Base-by-base conservation (phyloP, 2,888 invertebrate genomes). In the Xanthostigma xanthostigma region DNA sequence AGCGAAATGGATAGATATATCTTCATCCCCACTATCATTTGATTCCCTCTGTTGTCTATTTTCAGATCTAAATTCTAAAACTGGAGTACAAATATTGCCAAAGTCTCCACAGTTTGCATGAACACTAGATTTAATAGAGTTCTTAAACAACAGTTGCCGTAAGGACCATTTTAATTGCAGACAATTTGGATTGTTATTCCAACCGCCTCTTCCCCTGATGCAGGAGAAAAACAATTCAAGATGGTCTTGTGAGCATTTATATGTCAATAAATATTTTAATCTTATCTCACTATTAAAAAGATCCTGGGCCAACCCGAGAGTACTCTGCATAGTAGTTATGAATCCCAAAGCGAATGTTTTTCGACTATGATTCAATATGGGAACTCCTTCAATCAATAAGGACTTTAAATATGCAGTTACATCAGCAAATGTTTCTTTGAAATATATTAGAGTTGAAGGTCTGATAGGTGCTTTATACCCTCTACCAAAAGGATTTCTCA, bases 381-480 rank as follows among this genome's bases (percentile, higher is more conserved):
- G 17, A 17, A 17, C 17, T 17, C 17, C 17, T 17, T 17, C 17
- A 17, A 17, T 17, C 17, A 17, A 17, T 17, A 17, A 17, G 17
- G 17, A 17, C 17, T 17, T 17, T 17, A 17, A 17, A 17, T 17
- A 17, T 17, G 17, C 17, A 17, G 17, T 17, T 17, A 17, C 17
- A 17, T 17, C 17, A 17, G 17, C 17, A 17, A 17, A 17, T 17
- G 17, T 17, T 17, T 17, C 17, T 17, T 17, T 17, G 17, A 17
- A 17, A 17, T 17, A 17, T 17, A 17, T 17, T 17, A 17, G 17
- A 17, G 17, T 17, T 17, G 17, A 17, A 17, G 17, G 39, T n/a
- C 45, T 51, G 36, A 56, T 47, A 27, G 56, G 58, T 14, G 55
- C 47, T 45, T 57, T 55, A 44, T 45, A 57, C n/a, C 53, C 56